phyloP scores from a whole-genome alignment of 2,888 invertebrate genomes.

The Sphecodes monilicornis region DNA sequence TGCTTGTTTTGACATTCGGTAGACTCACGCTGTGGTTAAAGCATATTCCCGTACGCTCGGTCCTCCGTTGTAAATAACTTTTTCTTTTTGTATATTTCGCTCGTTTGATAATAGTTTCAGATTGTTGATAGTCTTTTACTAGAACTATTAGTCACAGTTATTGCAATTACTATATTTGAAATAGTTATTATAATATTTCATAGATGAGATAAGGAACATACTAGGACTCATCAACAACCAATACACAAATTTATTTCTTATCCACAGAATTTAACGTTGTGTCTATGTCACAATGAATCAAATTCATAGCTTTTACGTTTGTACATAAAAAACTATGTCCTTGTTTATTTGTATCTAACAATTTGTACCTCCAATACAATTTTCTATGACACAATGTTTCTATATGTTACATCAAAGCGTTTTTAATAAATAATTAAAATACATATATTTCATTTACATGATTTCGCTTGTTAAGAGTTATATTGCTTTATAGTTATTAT shows the following conservation, averaged over 20 bases:
- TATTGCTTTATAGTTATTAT: neutral
- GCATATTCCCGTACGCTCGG: conserved; percentile 36
- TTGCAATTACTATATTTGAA: conserved; percentile 17
- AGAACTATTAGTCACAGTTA: conserved; percentile 4
- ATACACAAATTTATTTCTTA: conserved; percentile 13
- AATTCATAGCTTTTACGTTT: neutral
- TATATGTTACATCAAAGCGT: neutral
- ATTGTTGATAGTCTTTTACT: neutral
- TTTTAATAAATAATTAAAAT: neutral
- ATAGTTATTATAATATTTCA: conserved; percentile 20
- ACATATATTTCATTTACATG: neutral
- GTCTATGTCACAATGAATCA: neutral
- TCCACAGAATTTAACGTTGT: conserved; percentile 9
- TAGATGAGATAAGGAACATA: conserved; percentile 66
- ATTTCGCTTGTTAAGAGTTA: conserved; percentile 8
- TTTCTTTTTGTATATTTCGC: conserved; percentile 27
- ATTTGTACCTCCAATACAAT: neutral
- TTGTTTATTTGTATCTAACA: neutral
- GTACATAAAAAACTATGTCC: neutral
- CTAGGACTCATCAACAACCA: conserved; percentile 62
- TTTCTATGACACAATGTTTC: neutral
- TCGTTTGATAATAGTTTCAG: neutral
- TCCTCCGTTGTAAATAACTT: conserved; percentile 36
- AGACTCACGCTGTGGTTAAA: conserved; percentile 56
- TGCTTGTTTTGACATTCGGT: conserved; percentile 73